These are phyloP conservation scores for Dicentrarchus labrax DNA, from an alignment of 2,113 vertebrate genomes.

Conservation along the genomic window DNA sequence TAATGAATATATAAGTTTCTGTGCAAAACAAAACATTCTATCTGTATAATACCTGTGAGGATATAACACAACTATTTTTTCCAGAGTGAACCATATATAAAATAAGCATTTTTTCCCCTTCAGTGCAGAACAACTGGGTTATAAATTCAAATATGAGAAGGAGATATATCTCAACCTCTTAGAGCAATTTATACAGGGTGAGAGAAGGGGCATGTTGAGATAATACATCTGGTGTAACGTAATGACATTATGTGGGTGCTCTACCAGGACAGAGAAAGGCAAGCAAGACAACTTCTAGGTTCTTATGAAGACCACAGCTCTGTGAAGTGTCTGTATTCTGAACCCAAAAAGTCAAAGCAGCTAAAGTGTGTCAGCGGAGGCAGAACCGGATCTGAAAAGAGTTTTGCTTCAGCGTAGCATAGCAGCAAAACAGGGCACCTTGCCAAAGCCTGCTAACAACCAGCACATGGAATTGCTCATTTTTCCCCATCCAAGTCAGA, in stretches of 20 bases:
- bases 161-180: not conserved
- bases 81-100: not conserved
- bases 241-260: not conserved
- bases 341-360: conserved; percentile 19
- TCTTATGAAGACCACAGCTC: conserved; percentile 14
- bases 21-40: not conserved
- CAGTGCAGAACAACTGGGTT: not conserved
- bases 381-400: conserved; percentile 17
- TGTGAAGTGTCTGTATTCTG: not conserved
- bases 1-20: not conserved
- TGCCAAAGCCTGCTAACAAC: conserved; percentile 27
- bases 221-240: not conserved
- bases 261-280: not conserved
- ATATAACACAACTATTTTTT: not conserved
- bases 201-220: not conserved
- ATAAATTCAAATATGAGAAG: not conserved
- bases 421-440: conserved; percentile 62
- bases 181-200: conserved; percentile 1
- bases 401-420: conserved; percentile 39
- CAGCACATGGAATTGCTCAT: not conserved
- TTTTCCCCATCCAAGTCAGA: conserved; percentile 31
- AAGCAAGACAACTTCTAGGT: conserved; percentile 17
- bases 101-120: not conserved
- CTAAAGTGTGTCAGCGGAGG: conserved; percentile 23
- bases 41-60: not conserved